Percentiles rank a stretch among this genome's conserved stretches.
Conservation (phyloP, 2,113 vertebrate species). For the Phoxinus phoxinus region DNA sequence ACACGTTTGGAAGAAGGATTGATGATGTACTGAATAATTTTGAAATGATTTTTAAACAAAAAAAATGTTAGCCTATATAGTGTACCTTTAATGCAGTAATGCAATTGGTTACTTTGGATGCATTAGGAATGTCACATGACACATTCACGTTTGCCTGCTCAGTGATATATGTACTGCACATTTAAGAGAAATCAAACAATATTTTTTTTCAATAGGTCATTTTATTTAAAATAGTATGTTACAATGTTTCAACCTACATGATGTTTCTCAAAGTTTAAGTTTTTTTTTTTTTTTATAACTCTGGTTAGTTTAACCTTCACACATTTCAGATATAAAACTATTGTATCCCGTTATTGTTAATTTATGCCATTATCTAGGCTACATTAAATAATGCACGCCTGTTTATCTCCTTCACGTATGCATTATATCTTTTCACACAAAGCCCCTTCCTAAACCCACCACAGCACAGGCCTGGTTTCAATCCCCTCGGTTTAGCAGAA, state of each 20-base stretch:
- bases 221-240: conserved; percentile 83
- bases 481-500: conserved; percentile 25
- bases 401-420: conserved; percentile 33
- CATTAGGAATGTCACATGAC: not conserved
- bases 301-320: conserved; percentile 75
- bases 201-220: conserved; percentile 71
- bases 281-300: conserved; percentile 57
- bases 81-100: not conserved
- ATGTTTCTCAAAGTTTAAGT: conserved; percentile 66
- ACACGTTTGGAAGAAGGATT: too few species aligned
- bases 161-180: not conserved
- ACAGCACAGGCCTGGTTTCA: conserved; percentile 26
- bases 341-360: conserved; percentile 66
- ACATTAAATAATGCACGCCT: conserved; percentile 61
- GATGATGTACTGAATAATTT: too few species aligned
- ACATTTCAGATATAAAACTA: conserved; percentile 76
- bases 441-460: not conserved
- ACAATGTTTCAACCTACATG: conserved; percentile 80
- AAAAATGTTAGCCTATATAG: too few species aligned
- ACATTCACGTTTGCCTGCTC: too few species aligned
- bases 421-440: conserved; percentile 44
- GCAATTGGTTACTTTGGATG: not conserved
- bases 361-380: conserved; percentile 56
- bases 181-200: not conserved
- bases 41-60: too few species aligned